phyloP scores from a whole-genome alignment of 1,140 invertebrate genomes.

The Batillaria attramentaria region DNA sequence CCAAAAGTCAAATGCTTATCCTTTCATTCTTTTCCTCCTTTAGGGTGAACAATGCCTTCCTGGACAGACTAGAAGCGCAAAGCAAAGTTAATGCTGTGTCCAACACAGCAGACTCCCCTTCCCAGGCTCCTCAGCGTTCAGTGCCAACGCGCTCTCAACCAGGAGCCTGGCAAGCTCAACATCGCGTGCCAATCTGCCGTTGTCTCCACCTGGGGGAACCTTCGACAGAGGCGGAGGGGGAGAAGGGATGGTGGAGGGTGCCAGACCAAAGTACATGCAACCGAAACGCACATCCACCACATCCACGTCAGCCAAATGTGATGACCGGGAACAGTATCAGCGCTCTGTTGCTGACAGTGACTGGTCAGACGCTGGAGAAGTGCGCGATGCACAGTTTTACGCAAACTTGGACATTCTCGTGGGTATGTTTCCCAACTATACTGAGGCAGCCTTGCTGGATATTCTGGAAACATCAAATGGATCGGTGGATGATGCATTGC shows the following conservation, averaged over 20 bases:
- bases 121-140: not conserved
- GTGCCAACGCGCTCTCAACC: no score
- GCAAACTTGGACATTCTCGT: not conserved
- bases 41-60: constrained; percentile 18
- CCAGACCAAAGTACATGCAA: not conserved
- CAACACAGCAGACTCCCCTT: not conserved
- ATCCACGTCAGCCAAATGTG: not conserved
- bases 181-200: no score
- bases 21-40: no score
- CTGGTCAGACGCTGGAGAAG: no score
- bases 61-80: constrained; percentile 11
- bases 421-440: not conserved
- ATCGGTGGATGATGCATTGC: not conserved
- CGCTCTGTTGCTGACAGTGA: not conserved
- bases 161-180: no score
- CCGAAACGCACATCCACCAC: not conserved
- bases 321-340: not conserved
- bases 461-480: not conserved
- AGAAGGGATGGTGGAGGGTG: not conserved
- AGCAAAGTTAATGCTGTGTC: not conserved
- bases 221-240: not conserved
- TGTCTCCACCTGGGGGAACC: not conserved
- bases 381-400: no score
- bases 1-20: no score
- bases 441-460: not conserved